Evolutionary conservation across 2,888 invertebrate species (phyloP).

Genomic region (Poecilobothrus nobilitatus): DNA sequence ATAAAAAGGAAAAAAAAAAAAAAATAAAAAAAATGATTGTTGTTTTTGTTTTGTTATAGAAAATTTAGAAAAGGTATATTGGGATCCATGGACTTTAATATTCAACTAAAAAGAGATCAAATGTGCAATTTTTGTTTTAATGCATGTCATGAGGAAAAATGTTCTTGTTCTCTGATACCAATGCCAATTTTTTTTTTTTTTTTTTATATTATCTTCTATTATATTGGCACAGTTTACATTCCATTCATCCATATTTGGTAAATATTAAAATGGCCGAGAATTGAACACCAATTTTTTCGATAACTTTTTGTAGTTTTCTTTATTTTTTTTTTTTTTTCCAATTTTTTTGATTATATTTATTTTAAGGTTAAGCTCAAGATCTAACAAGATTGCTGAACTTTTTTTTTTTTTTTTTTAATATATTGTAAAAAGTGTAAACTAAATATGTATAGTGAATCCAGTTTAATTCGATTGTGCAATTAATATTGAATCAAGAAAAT

Average conservation of each 20-base stretch:
- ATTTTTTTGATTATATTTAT: background rate
- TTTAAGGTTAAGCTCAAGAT: constrained; percentile 5
- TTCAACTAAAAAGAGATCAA: background rate
- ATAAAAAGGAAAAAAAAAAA: background rate
- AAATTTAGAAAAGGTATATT: no score
- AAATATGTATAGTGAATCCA: no score
- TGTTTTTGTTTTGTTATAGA: no score
- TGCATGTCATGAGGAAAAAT: background rate
- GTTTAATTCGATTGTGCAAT: no score
- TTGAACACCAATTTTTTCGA: background rate
- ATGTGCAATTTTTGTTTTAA: background rate
- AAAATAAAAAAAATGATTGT: background rate
- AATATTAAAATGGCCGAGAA: background rate
- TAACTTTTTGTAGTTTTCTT: no score
- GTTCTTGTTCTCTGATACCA: background rate
- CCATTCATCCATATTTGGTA: constrained; percentile 3
- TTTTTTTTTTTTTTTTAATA: no score
- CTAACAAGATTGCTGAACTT: background rate
- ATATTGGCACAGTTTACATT: background rate
- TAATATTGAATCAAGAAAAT: no score
- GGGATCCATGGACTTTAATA: no score
- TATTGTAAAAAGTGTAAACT: no score
- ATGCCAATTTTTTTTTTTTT: background rate
- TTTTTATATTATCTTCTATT: background rate
- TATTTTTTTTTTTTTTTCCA: no score